Evolutionary conservation across 2,797 vertebrate genomes (phyloP).

Genomic region (Pipistrellus pipistrellus): DNA sequence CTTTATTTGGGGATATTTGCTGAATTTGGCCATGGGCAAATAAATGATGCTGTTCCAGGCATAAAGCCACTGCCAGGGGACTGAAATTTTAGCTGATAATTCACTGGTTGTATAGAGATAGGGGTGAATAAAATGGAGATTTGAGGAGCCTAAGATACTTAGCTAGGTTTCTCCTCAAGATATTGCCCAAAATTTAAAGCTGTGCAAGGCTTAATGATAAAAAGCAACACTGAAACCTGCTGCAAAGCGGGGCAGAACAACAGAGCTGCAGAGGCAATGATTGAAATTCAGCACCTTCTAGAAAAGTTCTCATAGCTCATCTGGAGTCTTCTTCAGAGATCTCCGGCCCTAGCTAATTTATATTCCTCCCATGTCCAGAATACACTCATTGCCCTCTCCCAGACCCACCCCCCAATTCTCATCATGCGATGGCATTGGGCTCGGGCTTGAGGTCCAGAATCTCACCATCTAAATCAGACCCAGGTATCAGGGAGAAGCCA

Average conservation of each 20-base stretch:
- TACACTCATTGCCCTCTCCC: background rate
- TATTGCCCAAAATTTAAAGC: background rate
- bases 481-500: background rate
- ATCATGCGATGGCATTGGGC: background rate
- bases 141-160: background rate
- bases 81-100: background rate
- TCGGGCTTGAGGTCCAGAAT: background rate
- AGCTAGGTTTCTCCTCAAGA: background rate
- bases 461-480: background rate
- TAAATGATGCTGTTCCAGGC: background rate
- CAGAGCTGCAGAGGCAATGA: background rate
- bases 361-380: background rate
- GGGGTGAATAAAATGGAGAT: background rate
- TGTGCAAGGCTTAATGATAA: background rate
- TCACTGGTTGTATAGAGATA: background rate
- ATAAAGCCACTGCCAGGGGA: background rate
- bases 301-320: background rate
- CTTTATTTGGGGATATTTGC: background rate
- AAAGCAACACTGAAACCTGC: background rate
- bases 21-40: background rate
- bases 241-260: background rate
- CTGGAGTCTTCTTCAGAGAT: background rate
- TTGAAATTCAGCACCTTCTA: background rate
- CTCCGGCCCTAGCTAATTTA: background rate
- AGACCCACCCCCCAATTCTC: background rate